A percentile compares a stretch with the other conserved stretches of the same genome.
Conservation (phyloP, 1,140 invertebrate genomes). For the Drosophila watanabei region DNA sequence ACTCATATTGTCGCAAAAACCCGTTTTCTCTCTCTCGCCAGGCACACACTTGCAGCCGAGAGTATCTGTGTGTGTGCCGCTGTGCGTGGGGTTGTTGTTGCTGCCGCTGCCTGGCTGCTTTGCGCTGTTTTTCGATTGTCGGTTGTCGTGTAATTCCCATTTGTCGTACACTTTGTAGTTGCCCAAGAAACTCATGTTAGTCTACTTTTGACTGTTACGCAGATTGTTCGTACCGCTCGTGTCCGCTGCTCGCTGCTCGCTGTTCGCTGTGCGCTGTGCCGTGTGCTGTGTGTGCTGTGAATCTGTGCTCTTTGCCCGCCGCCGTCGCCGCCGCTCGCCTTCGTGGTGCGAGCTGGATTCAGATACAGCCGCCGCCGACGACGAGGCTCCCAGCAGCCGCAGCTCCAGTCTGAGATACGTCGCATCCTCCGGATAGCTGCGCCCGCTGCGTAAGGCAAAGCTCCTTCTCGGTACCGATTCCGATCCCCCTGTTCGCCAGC, state of each 20-base stretch:
- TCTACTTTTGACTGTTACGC: constrained; percentile 86
- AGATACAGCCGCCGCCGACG: constrained; percentile 13
- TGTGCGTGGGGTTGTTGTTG: constrained; percentile 60
- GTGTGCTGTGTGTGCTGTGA: constrained; percentile 45
- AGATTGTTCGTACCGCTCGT: constrained; percentile 83
- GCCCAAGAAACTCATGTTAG: constrained; percentile 86
- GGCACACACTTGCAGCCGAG: constrained; percentile 3
- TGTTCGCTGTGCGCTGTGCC: constrained; percentile 32
- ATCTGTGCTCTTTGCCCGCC: constrained; percentile 46
- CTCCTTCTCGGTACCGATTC: constrained; percentile 8
- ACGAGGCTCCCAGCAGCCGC: constrained; percentile 11
- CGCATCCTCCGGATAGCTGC: constrained; percentile 45
- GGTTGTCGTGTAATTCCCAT: constrained; percentile 86
- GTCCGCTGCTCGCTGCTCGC: constrained; percentile 36
- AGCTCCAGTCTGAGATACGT: constrained; percentile 27
- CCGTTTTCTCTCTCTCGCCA: constrained; percentile 54
- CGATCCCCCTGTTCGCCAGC: constrained; percentile 11
- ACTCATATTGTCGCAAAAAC: constrained; percentile 59
- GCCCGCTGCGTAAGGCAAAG: constrained; percentile 4
- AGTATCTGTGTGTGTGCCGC: constrained; percentile 43
- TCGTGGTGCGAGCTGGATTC: constrained; percentile 41
- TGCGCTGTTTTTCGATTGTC: constrained; percentile 82
- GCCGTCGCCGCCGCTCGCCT: constrained; percentile 30
- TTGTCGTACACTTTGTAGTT: constrained; percentile 86
- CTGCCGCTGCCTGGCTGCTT: constrained; percentile 46